Base-by-base conservation (phyloP, 2,797 vertebrate species). In the Eutrigla gurnardus region DNA sequence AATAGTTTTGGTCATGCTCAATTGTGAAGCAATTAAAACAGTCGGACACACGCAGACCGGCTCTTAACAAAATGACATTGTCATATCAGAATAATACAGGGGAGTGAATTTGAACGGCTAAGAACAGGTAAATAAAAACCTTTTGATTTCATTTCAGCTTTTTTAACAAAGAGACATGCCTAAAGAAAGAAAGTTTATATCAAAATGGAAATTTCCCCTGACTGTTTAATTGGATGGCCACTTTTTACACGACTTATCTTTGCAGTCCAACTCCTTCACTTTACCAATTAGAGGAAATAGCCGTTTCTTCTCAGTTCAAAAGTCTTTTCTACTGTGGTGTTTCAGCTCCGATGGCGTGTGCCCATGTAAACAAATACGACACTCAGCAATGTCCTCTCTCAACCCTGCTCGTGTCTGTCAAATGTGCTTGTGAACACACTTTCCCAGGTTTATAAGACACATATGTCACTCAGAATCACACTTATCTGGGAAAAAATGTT, bases 161-260 rank as follows among this genome's bases (percentile, higher is more conserved):
- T 91, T 76, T 89, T 91, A 89, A 95, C 93, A 95, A 95, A 89
- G 93, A 90, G 81, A 89, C 85, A 81, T 77, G 88, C 88, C 82
- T 88, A 83, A 91, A 92, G 86, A 91, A 88, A 91, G 90, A 85
- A 90, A 92, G 87, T 80, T 73, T 78, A 89, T 87, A 91, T 91
- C 89, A 88, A 90, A 91, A 92, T 93, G 90, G 82, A 93, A 93
- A 93, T 91, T 90, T 91, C 77, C 25, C 33, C 80, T 77, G 84
- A 74, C 89, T 92, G 84, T 94, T 95, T 95, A 96, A 95, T 96
- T 95, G 93, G 93, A 94, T 93, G 90, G 90, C 87, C 89, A 91
- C 93, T 94, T 94, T 94, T 92, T 90, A 92, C 89, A 93, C 89
- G 84, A 92, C 92, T 94, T 93, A 94, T 94, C 92, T 93, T 84